These are phyloP conservation scores for Centrocercus urophasianus DNA, from an alignment of 2,113 vertebrate genomes.

Conservation along the genomic window DNA sequence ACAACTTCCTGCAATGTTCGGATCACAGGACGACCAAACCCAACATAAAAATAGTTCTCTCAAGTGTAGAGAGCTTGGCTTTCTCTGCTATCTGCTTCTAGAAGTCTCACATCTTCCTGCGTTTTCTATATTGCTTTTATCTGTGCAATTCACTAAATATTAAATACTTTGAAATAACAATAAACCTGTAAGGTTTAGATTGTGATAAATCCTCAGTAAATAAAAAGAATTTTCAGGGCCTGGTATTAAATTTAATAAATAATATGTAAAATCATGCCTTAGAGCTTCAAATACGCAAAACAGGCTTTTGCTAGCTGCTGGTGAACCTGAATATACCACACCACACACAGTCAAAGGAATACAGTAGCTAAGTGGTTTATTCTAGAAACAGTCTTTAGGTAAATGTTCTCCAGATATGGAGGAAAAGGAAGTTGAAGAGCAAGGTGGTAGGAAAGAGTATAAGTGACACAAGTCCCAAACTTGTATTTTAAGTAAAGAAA, in stretches of 20 bases:
- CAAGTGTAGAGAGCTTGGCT: rapidly evolving
- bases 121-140: not conserved
- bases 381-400: not conserved
- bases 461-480: not conserved
- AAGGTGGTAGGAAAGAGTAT: not conserved
- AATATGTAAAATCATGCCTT: too few relatives aligned
- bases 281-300: not conserved
- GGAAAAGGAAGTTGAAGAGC: not conserved
- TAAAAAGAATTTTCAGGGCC: not conserved
- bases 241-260: too few relatives aligned
- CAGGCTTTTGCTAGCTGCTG: not conserved
- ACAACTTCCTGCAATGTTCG: not conserved
- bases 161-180: not conserved
- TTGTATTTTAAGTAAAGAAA: not conserved
- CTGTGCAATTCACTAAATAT: not conserved
- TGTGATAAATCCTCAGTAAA: not conserved
- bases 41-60: not conserved
- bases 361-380: not conserved
- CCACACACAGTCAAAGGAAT: not conserved
- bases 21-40: not conserved
- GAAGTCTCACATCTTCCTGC: not conserved
- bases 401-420: not conserved
- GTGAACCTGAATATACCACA: not conserved
- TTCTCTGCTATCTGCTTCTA: not conserved
- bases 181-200: not conserved